phyloP scores from a whole-genome alignment of 2,888 invertebrate genomes.

The Mayetiola destructor region DNA sequence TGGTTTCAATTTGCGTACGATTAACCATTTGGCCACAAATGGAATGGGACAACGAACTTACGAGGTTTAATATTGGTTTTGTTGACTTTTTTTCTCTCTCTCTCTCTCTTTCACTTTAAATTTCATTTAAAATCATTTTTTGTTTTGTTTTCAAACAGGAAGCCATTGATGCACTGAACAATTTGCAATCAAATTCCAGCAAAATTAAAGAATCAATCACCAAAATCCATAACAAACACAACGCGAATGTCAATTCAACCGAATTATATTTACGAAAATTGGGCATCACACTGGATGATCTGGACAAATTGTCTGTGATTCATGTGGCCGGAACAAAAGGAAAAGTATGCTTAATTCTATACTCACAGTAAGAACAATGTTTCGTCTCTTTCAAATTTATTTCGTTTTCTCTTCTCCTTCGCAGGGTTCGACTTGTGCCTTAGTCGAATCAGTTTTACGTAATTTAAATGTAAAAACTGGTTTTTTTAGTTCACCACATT shows the following conservation, averaged over 20 bases:
- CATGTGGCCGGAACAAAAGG: constrained; percentile 97
- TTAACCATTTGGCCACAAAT: background rate
- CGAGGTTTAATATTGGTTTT: background rate
- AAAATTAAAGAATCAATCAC: constrained; percentile 38
- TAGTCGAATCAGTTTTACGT: constrained; percentile 77
- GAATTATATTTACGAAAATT: constrained; percentile 45
- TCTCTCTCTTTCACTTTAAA: background rate
- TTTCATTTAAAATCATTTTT: background rate
- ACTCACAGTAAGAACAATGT: background rate
- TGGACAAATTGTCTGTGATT: constrained; percentile 69
- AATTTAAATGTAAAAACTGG: constrained; percentile 77
- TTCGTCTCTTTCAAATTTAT: background rate
- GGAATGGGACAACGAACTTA: background rate
- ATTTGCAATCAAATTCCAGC: constrained; percentile 56
- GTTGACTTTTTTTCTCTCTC: background rate
- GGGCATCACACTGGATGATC: constrained; percentile 46
- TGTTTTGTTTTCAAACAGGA: constrained; percentile 37
- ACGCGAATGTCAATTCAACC: constrained; percentile 38
- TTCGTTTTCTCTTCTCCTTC: background rate
- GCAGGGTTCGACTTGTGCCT: constrained; percentile 81
- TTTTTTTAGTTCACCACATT: constrained; percentile 91
- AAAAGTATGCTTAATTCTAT: constrained; percentile 43
- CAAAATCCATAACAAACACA: constrained; percentile 23
- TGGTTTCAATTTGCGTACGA: background rate
- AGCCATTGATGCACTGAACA: constrained; percentile 52